Evolutionary conservation across 2,888 invertebrate genomes (phyloP), one percentile per base, ranked within the genome.

Genomic region (Cheiracanthium punctorium): DNA sequence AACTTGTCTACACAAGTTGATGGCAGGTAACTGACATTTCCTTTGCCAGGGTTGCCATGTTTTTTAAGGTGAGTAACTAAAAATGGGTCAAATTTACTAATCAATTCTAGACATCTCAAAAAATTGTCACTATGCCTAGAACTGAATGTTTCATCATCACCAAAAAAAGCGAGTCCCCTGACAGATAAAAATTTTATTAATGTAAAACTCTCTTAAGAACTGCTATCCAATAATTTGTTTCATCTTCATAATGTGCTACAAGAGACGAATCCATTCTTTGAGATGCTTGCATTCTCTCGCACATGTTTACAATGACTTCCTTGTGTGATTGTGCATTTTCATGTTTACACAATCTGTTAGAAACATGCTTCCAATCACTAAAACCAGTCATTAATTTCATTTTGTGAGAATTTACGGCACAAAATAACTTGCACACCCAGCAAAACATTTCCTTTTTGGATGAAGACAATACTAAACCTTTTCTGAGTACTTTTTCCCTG

Each of bases 1-100:
- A 91, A 90, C 88, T 91, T 90, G 74, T 90, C 89, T 88, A 90
- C 90, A 32, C 90, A 90, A 88, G 89, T 90, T n/a, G 89, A 89
- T 72, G 89, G 89, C 79, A 89, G 84, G 88, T 90, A 90, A 84
- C 91, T 88, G 84, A 89, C 86, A 71, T 80, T 82, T 5, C 90
- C 90, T 75, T 64, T 88, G 8, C 90, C 90, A 71, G 85, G 81
- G 75, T 90, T 90, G 29, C 89, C 90, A 87, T 89, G 88, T 67
- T 88, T 88, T 72, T 71, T 30, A 32, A 91, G 87, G 86, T 91
- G 90, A 29, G 87, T 75, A 10, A 52, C 76, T 52, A 91, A 72
- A 82, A 91, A 91, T 24, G 89, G 89, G 82, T 91, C 90, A 82
- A 90, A 91, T 75, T 90, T 84, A 7, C 90, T 88, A 28, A 91